phyloP scores from a whole-genome alignment of 2,113 vertebrate species.

The Piprites chloris region DNA sequence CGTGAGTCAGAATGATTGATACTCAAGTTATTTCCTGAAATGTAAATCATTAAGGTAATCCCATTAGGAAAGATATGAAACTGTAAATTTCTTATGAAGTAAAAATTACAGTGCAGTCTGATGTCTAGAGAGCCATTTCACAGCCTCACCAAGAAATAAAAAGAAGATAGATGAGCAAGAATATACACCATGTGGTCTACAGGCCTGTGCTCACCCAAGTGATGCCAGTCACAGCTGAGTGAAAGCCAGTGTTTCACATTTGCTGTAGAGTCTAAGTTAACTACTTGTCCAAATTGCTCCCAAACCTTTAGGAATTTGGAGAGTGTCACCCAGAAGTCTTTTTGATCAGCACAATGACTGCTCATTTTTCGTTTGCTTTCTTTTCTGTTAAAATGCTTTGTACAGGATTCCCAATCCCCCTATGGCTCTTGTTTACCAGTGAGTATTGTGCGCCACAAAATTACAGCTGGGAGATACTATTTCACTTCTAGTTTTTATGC shows the following conservation, averaged over 20 bases:
- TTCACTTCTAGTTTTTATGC: neutral
- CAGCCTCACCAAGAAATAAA: neutral
- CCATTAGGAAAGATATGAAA: constrained; percentile 62
- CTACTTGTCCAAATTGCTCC: neutral
- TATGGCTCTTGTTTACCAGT: neutral
- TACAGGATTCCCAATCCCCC: neutral
- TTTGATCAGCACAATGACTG: neutral
- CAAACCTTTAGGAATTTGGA: neutral
- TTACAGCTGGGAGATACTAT: neutral
- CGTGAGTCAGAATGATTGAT: constrained; percentile 48
- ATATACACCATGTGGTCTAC: neutral
- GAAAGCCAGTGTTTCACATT: neutral
- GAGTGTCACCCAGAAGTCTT: neutral
- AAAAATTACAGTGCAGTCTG: constrained; percentile 39
- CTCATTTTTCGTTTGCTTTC: neutral
- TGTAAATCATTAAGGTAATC: constrained; percentile 62
- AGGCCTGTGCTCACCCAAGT: neutral
- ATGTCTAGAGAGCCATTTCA: constrained; percentile 16
- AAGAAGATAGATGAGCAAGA: neutral
- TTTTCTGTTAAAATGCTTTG: neutral
- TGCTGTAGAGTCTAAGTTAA: neutral
- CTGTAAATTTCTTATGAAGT: constrained; percentile 66
- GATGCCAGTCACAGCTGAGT: neutral
- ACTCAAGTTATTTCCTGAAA: constrained; percentile 54
- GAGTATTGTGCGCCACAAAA: neutral